Base-by-base conservation (phyloP, 1,140 invertebrate species). In the Telenomus remus region DNA sequence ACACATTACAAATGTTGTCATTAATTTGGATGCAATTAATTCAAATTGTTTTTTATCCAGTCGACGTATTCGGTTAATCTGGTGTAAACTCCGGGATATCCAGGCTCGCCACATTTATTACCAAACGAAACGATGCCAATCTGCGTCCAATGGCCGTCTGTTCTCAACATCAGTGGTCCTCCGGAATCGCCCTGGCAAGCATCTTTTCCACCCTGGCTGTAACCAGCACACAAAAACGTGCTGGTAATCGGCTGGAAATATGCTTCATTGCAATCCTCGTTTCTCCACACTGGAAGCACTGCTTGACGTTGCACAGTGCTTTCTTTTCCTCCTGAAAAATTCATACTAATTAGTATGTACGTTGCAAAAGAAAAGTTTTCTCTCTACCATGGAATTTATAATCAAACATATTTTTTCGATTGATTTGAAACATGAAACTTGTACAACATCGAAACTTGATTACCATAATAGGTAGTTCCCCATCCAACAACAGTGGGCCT, bases 161-260 rank as follows among this genome's bases (percentile, higher is more conserved):
- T 88, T 68, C 91, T 91, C 68, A 96, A 89, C 94, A 96, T 95
- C 14, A 97, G 83, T 0, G 96, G 96, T 0, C 95, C 95, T 3
- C 96, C 95, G 19, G 89, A 90, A 73, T 91, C 90, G 13, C 90
- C 86, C 90, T 97, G 96, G 84, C 96, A 98, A 11, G 96, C 96
- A 83, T 98, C 96, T 47, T 95, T 95, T 0, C 96, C 96, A 1
- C 96, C 96, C 80, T 96, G 92, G 5, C 93, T 93, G 79, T 95
- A 95, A 0, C 96, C 96, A 33, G 96, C 96, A 81, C 96, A 98
- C 0, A 98, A 87, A 86, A 97, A 97, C 68, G 94, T 95, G 33
- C 93, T 92, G 1, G 95, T 97, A 70, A 98, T 97, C 4, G 95
- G 94, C 81, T 97, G 96, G 86, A 96, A 96, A 84, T 97, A 97